Base-by-base conservation (phyloP, 2,888 invertebrate species). In the Euzetes globulus region DNA sequence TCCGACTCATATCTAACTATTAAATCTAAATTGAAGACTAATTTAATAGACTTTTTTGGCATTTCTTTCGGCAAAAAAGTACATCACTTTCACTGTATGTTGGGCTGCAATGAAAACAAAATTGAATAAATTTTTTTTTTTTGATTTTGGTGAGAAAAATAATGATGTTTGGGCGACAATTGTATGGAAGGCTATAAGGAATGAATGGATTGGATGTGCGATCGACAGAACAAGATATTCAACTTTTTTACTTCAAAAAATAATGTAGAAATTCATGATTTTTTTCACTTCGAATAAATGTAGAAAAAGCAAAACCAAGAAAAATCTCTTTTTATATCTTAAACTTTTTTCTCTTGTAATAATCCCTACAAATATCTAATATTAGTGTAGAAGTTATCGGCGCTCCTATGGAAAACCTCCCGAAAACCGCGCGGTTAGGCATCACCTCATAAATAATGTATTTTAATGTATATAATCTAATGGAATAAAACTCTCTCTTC, bases 381-480 rank as follows among this genome's bases (percentile, higher is more conserved):
- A 19, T 63, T 33, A 33, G 33, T 63, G 22, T 58, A 55, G 27
- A 58, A 58, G 63, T 63, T 27, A 63, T 63, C 15, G 63, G 25
- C 63, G 63, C 63, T 33, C 63, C 55, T 25, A 2, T 19, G 9
- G n/a, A 17, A 55, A 17, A 22, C 33, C 5, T 33, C 17, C 33
- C 17, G 15, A 33, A 33, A 29, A 22, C n/a, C 13, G n/a, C 63
- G 4, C 25, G n/a, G 63, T 63, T 63, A 33, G 63, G 45, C 68
- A 68, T 68, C 33, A 68, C 68, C 13, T 68, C 33, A 68, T 68
- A 68, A 68, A 68, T 68, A 68, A 68, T 68, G 13, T 33, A 65
- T 65, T 29, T 65, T n/a, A 65, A 29, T 29, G 22, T 68, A 63
- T 55, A 63, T 63, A 63, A 63, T 63, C 63, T 33, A 33, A 50